phyloP scores from a whole-genome alignment of 2,113 vertebrate species.

The Heterotis niloticus region DNA sequence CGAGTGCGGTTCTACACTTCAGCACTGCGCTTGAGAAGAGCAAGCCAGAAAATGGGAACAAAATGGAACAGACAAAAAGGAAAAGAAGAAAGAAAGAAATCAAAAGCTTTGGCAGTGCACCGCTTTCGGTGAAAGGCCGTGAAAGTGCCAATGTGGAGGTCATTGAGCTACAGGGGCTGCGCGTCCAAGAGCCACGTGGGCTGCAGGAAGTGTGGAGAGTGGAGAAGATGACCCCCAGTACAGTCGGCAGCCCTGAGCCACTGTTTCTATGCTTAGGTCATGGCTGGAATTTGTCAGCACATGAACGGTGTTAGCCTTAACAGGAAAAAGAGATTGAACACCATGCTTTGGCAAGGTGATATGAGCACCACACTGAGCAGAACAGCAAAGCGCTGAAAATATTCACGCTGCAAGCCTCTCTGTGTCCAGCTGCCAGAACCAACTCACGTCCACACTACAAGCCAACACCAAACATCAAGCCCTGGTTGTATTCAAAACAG shows the following conservation, averaged over 20 bases:
- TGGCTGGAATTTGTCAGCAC: slow-evolving; percentile 28
- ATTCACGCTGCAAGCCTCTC: no score
- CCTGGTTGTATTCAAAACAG: no score
- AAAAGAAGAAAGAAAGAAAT: not conserved
- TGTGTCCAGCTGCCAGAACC: no score
- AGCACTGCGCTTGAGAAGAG: no score
- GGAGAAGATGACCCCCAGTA: no score
- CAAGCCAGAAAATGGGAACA: not conserved
- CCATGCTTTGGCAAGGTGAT: not conserved
- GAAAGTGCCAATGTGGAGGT: slow-evolving; percentile 21
- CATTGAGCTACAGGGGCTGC: slow-evolving; percentile 8
- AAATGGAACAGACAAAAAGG: not conserved
- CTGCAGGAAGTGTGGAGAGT: no score
- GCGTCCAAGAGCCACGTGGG: slow-evolving; percentile 10
- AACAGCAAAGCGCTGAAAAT: no score
- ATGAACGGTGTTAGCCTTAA: not conserved
- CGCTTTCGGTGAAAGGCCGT: slow-evolving; percentile 22
- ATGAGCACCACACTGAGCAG: no score
- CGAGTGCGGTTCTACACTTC: no score
- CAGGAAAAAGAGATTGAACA: not conserved
- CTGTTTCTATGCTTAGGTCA: slow-evolving; percentile 25
- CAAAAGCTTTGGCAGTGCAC: not conserved
- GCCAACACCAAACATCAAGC: no score
- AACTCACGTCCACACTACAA: no score
- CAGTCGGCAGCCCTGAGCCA: slow-evolving; percentile 2